These are phyloP conservation scores for Chelidonichthys spinosus DNA, from an alignment of 2,797 vertebrate genomes.

Conservation along the genomic window DNA sequence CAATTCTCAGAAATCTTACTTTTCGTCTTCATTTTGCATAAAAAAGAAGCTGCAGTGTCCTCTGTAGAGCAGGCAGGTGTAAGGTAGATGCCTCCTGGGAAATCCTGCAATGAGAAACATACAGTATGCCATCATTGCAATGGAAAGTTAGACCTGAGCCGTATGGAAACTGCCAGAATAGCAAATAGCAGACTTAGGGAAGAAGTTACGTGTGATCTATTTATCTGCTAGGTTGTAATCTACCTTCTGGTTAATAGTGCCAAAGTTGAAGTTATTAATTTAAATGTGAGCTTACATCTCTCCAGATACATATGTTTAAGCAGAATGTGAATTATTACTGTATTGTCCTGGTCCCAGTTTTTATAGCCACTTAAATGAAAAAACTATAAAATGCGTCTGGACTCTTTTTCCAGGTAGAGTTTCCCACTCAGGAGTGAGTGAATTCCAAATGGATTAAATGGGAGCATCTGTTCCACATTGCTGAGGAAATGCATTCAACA, in stretches of 20 bases:
- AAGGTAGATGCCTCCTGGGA: neutral
- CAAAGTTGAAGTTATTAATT: neutral
- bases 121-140: neutral
- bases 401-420: neutral
- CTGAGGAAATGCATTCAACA: constrained; percentile 12
- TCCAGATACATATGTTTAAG: neutral
- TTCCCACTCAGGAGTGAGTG: neutral
- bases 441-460: neutral
- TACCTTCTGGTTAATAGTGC: neutral
- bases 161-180: too few species aligned
- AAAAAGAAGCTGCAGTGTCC: too few species aligned
- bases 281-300: neutral
- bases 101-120: neutral
- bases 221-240: neutral
- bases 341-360: neutral
- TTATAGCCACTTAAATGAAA: neutral
- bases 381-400: neutral
- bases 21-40: neutral
- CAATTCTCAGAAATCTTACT: neutral
- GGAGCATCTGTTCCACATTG: neutral
- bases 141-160: neutral
- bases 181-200: too few species aligned
- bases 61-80: neutral
- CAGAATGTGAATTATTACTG: neutral
- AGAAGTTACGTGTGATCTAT: neutral